Conservation (phyloP, 2,113 vertebrate species). For the Archocentrus centrarchus region DNA sequence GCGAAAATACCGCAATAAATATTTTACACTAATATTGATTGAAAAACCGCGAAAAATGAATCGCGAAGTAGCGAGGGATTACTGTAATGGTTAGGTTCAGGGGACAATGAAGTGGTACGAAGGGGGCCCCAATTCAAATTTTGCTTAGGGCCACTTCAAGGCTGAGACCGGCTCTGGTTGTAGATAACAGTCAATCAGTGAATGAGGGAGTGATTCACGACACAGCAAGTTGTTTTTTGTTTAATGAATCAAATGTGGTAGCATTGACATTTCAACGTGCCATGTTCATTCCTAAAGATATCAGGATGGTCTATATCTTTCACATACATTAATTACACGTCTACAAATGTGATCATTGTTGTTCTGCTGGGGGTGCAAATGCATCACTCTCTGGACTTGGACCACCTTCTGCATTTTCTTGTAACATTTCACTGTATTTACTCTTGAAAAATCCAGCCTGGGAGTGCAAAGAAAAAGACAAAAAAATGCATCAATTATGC, state of each 20-base stretch:
- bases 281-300: neutral
- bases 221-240: neutral
- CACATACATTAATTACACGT: neutral
- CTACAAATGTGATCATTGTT: rapidly evolving
- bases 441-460: slow-evolving; percentile 88
- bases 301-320: rapidly evolving
- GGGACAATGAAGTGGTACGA: too few relatives aligned
- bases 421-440: slow-evolving; percentile 81
- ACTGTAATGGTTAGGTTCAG: too few relatives aligned
- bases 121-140: too few relatives aligned
- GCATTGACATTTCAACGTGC: rapidly evolving
- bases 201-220: neutral
- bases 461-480: neutral
- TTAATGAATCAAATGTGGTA: rapidly evolving
- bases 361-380: neutral
- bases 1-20: too few relatives aligned
- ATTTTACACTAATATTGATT: too few relatives aligned
- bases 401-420: neutral
- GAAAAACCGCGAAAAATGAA: too few relatives aligned
- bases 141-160: too few relatives aligned
- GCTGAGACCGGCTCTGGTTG: neutral
- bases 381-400: neutral
- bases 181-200: neutral
- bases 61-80: too few relatives aligned
- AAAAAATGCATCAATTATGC: neutral